A percentile compares a stretch with the other conserved stretches of the same genome.
These are phyloP conservation scores for Fabriciana adippe DNA, from an alignment of 2,888 invertebrate genomes.

Conservation along the genomic window DNA sequence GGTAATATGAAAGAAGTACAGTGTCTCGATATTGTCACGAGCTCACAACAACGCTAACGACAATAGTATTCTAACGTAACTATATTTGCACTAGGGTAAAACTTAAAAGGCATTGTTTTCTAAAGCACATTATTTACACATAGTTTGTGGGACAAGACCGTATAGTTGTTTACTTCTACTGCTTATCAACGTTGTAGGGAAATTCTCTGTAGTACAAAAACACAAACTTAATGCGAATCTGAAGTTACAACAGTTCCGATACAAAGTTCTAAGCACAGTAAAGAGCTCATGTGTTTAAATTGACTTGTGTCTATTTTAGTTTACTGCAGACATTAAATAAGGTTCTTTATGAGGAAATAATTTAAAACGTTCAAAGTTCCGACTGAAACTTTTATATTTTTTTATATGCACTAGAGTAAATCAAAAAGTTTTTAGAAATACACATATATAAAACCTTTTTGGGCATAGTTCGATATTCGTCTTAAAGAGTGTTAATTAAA, in stretches of 20 bases:
- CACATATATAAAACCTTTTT: too few species aligned
- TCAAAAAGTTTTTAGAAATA: too few species aligned
- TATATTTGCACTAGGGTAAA: not conserved
- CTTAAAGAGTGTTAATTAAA: too few species aligned
- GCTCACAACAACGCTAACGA: not conserved
- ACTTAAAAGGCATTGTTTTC: conserved; percentile 10
- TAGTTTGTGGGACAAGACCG: conserved; percentile 26
- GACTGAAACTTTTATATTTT: too few species aligned
- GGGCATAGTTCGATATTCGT: too few species aligned
- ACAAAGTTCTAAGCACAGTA: conserved; percentile 12
- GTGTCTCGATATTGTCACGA: too few species aligned
- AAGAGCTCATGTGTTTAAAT: conserved; percentile 15
- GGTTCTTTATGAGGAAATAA: not conserved
- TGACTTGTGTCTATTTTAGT: conserved; percentile 9
- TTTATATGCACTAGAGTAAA: too few species aligned
- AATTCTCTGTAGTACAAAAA: conserved; percentile 27
- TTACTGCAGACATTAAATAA: not conserved
- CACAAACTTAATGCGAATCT: conserved; percentile 19
- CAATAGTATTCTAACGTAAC: not conserved
- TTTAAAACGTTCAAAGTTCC: too few species aligned
- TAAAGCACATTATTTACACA: conserved; percentile 28
- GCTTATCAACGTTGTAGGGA: conserved; percentile 26
- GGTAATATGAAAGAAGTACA: too few species aligned
- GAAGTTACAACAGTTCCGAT: conserved; percentile 20
- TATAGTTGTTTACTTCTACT: conserved; percentile 29